These are phyloP conservation scores for Hermodice carunculata DNA, from an alignment of 2,888 invertebrate genomes.

Conservation along the genomic window DNA sequence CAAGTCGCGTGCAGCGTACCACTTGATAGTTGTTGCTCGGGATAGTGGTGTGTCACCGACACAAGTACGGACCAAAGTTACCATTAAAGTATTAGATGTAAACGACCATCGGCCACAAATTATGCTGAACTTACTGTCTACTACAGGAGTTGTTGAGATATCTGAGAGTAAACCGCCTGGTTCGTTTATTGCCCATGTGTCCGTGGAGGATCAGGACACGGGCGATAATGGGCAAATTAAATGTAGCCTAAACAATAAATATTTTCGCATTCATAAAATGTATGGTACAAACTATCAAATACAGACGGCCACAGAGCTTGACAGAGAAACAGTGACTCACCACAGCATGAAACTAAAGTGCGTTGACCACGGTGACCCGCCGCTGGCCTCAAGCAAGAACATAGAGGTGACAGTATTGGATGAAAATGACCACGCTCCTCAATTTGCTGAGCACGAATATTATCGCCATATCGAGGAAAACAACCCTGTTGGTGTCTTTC, in stretches of 20 bases:
- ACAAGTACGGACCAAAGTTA: conserved; percentile 11
- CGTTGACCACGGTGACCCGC: conserved; percentile 34
- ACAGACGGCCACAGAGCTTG: conserved; percentile 20
- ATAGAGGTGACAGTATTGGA: conserved; percentile 10
- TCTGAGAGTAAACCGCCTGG: conserved; percentile 6
- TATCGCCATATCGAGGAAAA: conserved; percentile 1
- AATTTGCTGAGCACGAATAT: conserved; percentile 3
- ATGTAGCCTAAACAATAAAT: conserved; percentile 47
- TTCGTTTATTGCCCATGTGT: conserved; percentile 14
- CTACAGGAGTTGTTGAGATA: conserved; percentile 9
- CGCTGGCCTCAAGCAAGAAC: conserved; percentile 9
- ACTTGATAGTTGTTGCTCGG: conserved; percentile 14
- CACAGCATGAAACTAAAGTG: conserved; percentile 44
- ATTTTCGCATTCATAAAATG: conserved; percentile 48
- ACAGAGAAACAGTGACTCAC: conserved; percentile 37
- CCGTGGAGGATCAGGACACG: conserved; percentile 24
- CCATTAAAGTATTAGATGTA: conserved; percentile 13
- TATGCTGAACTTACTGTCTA: conserved; percentile 6
- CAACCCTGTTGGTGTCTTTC: conserved; percentile 4
- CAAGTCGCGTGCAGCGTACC: conserved; percentile 9
- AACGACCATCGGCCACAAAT: conserved; percentile 21
- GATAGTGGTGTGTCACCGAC: conserved; percentile 11
- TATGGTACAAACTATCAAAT: conserved; percentile 40
- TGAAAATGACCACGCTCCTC: conserved; percentile 16
- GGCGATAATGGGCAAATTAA: conserved; percentile 51